A percentile compares a stretch with the other conserved stretches of the same genome.
phyloP scores from a whole-genome alignment of 2,113 vertebrate species.

The Mus musculus region GRCm39 chr10:119854001-119854500 shows the following conservation, averaged over 20 bases:
- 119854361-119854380: not conserved
- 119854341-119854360: not conserved
- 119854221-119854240: not conserved
- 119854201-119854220: not conserved
- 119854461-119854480: not conserved
- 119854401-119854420: not conserved
- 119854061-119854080: not conserved
- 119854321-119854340: not conserved
- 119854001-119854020: conserved; percentile 99
- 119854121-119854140: not conserved
- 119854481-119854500: not conserved
- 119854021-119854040: conserved; percentile 99
- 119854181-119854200: not conserved
- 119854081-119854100: not conserved
- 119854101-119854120: not conserved
- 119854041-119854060: conserved; percentile 92
- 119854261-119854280: not conserved
- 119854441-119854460: not conserved
- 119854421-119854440: not conserved
- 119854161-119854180: not conserved
- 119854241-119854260: not conserved
- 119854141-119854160: not conserved
- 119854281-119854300: not conserved
- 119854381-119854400: not conserved
- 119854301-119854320: not conserved